Evolutionary conservation across 2,113 vertebrate genomes (phyloP).

Genomic region (Oophaga pumilio): DNA sequence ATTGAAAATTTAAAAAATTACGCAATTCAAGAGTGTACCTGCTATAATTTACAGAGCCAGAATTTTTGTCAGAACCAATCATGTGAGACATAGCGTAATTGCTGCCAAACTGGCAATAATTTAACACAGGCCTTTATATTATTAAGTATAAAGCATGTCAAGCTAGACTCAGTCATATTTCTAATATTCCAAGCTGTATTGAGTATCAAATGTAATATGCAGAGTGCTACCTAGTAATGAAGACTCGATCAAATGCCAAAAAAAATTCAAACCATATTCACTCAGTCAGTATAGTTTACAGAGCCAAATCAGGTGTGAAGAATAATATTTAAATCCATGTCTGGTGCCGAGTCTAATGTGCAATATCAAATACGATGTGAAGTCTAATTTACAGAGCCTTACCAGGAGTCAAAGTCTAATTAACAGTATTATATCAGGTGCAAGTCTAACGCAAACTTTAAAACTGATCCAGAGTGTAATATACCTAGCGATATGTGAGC

Average conservation of each 20-base stretch:
- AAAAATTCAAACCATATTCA: conserved; percentile 10
- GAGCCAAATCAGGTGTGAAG: not conserved
- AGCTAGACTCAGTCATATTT: not conserved
- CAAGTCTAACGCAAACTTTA: not conserved
- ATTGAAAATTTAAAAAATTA: not conserved
- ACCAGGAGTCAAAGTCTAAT: conserved; percentile 8
- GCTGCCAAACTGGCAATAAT: not conserved
- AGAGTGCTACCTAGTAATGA: not conserved
- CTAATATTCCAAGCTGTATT: not conserved
- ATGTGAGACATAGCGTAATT: not conserved
- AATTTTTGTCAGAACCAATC: not conserved
- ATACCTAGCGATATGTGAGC: not conserved
- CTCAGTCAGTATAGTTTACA: not conserved
- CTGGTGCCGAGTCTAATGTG: not conserved
- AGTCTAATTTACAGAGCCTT: not conserved
- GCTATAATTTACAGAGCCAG: not conserved
- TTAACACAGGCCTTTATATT: not conserved
- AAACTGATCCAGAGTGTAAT: not conserved
- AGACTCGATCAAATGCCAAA: not conserved
- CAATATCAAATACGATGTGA: not conserved
- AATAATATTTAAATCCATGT: conserved; percentile 7
- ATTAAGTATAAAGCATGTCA: not conserved
- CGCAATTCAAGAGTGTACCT: not conserved
- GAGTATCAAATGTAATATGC: not conserved
- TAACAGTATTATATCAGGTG: conserved; percentile 9